A percentile compares a stretch with the other conserved stretches of the same genome.
These are phyloP conservation scores for Sarotherodon lohbergeri DNA, from an alignment of 2,113 vertebrate species.

Conservation along the genomic window DNA sequence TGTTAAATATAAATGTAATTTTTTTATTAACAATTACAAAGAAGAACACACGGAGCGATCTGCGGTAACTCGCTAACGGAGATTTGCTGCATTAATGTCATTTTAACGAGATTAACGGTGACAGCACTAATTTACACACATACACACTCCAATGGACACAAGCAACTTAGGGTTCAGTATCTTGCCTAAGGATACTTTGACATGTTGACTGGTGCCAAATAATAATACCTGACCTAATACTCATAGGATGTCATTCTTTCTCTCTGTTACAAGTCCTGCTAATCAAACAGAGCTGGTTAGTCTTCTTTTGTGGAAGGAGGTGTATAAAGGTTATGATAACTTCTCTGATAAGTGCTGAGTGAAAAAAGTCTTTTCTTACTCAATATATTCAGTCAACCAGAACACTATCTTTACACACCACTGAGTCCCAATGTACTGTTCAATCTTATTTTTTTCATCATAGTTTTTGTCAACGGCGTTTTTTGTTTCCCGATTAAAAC, in stretches of 20 bases:
- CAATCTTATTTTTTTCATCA: neutral
- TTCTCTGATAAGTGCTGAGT: neutral
- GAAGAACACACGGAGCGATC: neutral
- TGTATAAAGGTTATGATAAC: no score
- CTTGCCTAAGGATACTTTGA: neutral
- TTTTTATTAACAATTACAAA: neutral
- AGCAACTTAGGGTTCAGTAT: neutral
- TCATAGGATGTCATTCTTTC: neutral
- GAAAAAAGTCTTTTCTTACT: neutral
- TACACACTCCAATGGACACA: neutral
- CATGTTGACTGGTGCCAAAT: neutral
- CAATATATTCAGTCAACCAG: neutral
- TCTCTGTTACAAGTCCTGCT: neutral
- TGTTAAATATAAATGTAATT: accelerated
- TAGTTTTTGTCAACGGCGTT: accelerated
- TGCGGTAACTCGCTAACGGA: accelerated
- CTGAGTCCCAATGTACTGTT: neutral
- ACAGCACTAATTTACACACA: neutral
- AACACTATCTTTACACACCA: neutral
- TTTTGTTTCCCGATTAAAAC: neutral
- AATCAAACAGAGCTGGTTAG: neutral
- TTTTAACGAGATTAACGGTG: neutral
- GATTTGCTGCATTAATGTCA: neutral
- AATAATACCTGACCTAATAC: neutral
- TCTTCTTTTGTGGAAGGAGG: neutral